Percentiles rank a stretch among this genome's conserved stretches.
These are phyloP conservation scores for Macquaria ambigua DNA, from an alignment of 2,113 vertebrate species.

Conservation along the genomic window DNA sequence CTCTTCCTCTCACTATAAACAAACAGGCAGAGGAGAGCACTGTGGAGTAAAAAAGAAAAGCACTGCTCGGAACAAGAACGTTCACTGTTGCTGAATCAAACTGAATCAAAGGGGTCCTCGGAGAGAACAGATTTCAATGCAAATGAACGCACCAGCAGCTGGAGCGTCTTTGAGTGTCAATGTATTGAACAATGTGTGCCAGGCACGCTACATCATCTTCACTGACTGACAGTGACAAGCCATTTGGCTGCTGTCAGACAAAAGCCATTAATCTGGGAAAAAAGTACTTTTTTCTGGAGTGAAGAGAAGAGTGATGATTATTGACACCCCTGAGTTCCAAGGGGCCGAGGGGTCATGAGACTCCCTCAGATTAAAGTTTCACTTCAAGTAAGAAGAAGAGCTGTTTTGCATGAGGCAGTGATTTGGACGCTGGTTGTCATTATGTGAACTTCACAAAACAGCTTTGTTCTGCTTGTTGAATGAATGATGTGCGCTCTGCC, in stretches of 20 bases:
- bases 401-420: constrained; percentile 12
- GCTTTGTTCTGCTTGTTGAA: constrained; percentile 24
- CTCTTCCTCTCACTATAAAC: constrained; percentile 35
- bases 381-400: neutral
- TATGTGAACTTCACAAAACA: neutral
- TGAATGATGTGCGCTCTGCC: neutral
- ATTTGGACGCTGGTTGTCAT: neutral
- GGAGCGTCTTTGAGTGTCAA: constrained; percentile 9
- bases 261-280: constrained; percentile 34
- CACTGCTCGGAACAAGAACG: constrained; percentile 15
- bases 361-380: constrained; percentile 21
- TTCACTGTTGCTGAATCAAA: constrained; percentile 21
- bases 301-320: constrained; percentile 27
- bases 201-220: constrained; percentile 37
- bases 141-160: constrained; percentile 45
- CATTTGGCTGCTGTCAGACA: constrained; percentile 31
- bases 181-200: constrained; percentile 41
- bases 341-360: neutral
- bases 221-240: constrained; percentile 45
- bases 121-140: constrained; percentile 26
- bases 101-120: constrained; percentile 25
- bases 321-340: constrained; percentile 21
- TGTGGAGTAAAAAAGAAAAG: neutral
- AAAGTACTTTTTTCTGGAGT: constrained; percentile 1
- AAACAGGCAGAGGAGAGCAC: constrained; percentile 12